Base-by-base conservation (phyloP, 35 echinoderm and acorn worm species). In the Ophiothrix spiculata region DNA sequence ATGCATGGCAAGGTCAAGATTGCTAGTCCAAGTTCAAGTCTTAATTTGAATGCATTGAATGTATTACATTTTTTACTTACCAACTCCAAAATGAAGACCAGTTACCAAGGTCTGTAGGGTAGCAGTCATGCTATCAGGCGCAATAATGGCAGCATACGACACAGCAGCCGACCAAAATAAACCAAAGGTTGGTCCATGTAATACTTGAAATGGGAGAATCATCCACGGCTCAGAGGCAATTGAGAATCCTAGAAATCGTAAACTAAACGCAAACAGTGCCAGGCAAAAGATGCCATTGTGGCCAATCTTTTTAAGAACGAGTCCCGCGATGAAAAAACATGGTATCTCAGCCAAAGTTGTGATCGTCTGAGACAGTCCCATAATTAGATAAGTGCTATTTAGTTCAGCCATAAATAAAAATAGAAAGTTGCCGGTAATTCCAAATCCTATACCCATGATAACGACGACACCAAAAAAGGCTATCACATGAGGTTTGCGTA, bases 151-250 rank as follows among this genome's bases (percentile, higher is more conserved):
- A 34, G 92, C 92, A 81, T 94, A 99, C 28, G 84, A 86, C 39
- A 82, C 89, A 39, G 85, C 86, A 37, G 92, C 92, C 40, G 96
- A 89, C 92, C 92, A 99, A 4, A 89, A 91, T 38, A 90, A 90
- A 25, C 92, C 96, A 84, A 88, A 99, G 0, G 96, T 99, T 39
- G 94, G 87, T 4, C 92, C 92, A 87, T 99, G 96, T 40, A 99
- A 81, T 1, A 94, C 86, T 75, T 99, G 92, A 91, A 99, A 91
- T 38, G 92, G 92, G 39, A 99, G 73, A 2, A 99, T 89, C 37
- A 91, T 36, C 92, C 92, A 99, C 0, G 96, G 74, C 14, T 91
- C 92, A 32, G 34, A 73, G 32, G 94, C 88, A 41, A 94, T 49
- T 0, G 96, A 94, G 79, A 92, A 99, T 31, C 87, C 96, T 10